Conservation (phyloP, 2,888 invertebrate genomes). For the Limenitis camilla region DNA sequence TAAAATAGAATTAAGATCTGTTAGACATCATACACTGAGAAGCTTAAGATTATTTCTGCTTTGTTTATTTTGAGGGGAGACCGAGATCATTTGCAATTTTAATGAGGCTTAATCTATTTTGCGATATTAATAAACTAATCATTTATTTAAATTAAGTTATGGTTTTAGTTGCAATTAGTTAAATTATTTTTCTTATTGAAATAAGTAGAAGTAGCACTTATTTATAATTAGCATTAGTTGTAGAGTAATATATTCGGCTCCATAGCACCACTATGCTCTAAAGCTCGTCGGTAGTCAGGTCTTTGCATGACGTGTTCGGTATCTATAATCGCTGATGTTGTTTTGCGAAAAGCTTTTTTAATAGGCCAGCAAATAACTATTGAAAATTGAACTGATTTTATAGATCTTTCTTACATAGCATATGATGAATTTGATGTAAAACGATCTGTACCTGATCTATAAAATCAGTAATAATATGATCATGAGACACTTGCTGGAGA, state of each 20-base stretch:
- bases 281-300: conserved; percentile 52
- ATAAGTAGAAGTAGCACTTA: conserved; percentile 14
- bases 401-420: conserved; percentile 12
- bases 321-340: conserved; percentile 29
- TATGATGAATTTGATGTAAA: neutral
- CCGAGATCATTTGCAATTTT: conserved; percentile 3
- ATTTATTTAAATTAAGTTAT: neutral
- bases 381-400: conserved; percentile 21
- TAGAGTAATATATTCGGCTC: conserved; percentile 51
- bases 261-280: conserved; percentile 71
- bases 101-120: neutral
- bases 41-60: neutral
- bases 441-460: conserved; percentile 10
- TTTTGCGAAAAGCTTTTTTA: conserved; percentile 26
- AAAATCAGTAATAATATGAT: conserved; percentile 20
- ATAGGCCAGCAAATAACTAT: conserved; percentile 12
- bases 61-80: conserved; percentile 18
- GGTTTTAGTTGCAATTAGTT: neutral
- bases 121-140: neutral
- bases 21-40: neutral
- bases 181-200: neutral
- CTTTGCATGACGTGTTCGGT: conserved; percentile 41
- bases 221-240: conserved; percentile 22
- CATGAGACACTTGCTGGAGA: conserved; percentile 17
- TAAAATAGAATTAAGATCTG: no score